Base-by-base conservation (phyloP, 2,113 vertebrate genomes). In the Condylura cristata region DNA sequence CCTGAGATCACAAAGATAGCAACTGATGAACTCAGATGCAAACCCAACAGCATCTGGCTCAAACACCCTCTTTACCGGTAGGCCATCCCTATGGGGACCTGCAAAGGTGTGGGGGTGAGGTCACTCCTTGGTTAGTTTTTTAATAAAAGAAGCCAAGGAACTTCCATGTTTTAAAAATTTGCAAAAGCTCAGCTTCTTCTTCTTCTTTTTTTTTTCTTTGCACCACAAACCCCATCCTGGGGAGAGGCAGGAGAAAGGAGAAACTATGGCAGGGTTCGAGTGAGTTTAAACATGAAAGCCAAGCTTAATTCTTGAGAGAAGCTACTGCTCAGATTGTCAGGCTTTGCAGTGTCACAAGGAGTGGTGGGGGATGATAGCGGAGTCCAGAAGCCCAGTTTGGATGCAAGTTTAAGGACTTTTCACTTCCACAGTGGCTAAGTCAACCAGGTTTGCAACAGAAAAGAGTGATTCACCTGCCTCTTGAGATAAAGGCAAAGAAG, bases 11-110 rank as follows among this genome's bases (percentile, higher is more conserved):
- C n/a, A 51, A 68, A 79, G 72, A 74, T 6, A 70, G 37, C 5
- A 76, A 76, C 12, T 76, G 78, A 85, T 24, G 30, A 84, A 83
- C 28, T 88, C 75, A 37, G 85, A 90, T 58, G 75, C n/a, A 74
- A 84, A 65, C 10, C 82, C 5, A 34, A 18, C 44, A 2, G 32
- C 39, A 26, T 37, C 13, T 68, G 53, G 32, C 65, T 75, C 76
- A 30, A 74, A 46, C 12, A 0, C 60, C 51, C 30, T 51, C 24
- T 39, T 28, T 0, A 4, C 44, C 9, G 24, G 28, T 37, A 20
- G 7, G 18, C 28, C 14, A 5, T 24, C 26, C 39, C 6, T 39
- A 0, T 6, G 20, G 44, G 32, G 13, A 51, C 9, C 34, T 44
- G 26, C 1, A 17, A n/a, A 51, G 37, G 11, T n/a, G n/a, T n/a